Conservation (phyloP, 2,888 invertebrate genomes). For the Tortrix viridana region DNA sequence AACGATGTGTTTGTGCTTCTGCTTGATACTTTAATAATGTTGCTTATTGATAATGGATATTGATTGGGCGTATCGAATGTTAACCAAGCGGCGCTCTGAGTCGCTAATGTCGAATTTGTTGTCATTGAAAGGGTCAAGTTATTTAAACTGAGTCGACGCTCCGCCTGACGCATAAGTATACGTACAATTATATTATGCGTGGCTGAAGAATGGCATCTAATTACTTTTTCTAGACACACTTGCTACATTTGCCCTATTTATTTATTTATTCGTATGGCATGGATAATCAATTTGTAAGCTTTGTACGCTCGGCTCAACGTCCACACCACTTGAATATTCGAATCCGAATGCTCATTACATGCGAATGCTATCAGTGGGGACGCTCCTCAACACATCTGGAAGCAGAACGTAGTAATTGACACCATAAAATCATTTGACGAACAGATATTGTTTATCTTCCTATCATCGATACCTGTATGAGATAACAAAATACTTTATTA, state of each 20-base stretch:
- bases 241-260: constrained; percentile 19
- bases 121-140: constrained; percentile 34
- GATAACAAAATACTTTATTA: constrained; percentile 63
- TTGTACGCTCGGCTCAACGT: too few species aligned
- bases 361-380: too few species aligned
- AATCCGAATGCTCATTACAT: too few species aligned
- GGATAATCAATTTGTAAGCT: too few species aligned
- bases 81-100: constrained; percentile 12
- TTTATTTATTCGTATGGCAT: too few species aligned
- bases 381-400: neutral
- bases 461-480: constrained; percentile 55
- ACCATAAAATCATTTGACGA: constrained; percentile 37
- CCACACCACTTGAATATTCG: too few species aligned
- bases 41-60: constrained; percentile 50
- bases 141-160: constrained; percentile 34
- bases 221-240: constrained; percentile 48
- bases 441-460: constrained; percentile 52
- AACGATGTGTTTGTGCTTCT: constrained; percentile 43
- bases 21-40: constrained; percentile 52
- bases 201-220: constrained; percentile 37
- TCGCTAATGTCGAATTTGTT: constrained; percentile 26
- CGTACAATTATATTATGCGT: constrained; percentile 20
- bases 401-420: constrained; percentile 28
- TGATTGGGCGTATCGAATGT: constrained; percentile 32
- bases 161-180: constrained; percentile 8